Evolutionary conservation across 1,140 invertebrate species (phyloP), one percentile per base, ranked within the genome.

Genomic region (Muscidifurax raptorellus): DNA sequence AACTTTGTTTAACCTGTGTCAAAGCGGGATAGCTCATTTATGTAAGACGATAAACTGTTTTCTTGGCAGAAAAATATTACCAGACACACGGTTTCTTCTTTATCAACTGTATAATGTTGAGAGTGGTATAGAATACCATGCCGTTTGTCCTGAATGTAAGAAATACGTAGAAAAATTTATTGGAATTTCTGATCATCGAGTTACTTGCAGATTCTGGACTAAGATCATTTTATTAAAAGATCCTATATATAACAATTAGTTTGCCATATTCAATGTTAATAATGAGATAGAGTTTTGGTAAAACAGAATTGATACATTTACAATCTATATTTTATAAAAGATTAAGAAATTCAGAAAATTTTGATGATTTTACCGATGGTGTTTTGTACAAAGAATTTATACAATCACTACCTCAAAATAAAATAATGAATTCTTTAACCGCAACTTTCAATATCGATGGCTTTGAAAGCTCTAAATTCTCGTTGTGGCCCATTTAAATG

Each of bases 31-130:
- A 59, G 40, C 22, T 2, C 66, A 77, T 80, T 59, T 87, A 30
- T 87, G 83, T n/a, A 83, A 85, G 80, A 36, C 85, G 52, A 52
- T 86, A 0, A 85, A 85, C n/a, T 80, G 78, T 32, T 78, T 87
- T 18, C 83, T 87, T 78, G 28, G 59, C 7, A 67, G 40, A 25
- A 32, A 28, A 25, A 40, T 84, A 12, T 67, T 87, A 66, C 84
- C 84, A 1, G 52, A 84, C 25, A 71, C 82, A 12, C 78, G 82
- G 5, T 67, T 75, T 66, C 1, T 87, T 18, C 47, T 79, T 36
- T 84, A 87, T 74, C 85, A 86, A 67, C 30, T 88, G 13, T 88
- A 87, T 64, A 85, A 86, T 82, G 15, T 80, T 12, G 28, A 32
- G 15, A 79, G 69, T 69, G 76, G 78, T 9, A 36, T 81, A 30